These are phyloP conservation scores for Rhaphigaster nebulosa DNA, from an alignment of 2,888 invertebrate species.

Conservation along the genomic window DNA sequence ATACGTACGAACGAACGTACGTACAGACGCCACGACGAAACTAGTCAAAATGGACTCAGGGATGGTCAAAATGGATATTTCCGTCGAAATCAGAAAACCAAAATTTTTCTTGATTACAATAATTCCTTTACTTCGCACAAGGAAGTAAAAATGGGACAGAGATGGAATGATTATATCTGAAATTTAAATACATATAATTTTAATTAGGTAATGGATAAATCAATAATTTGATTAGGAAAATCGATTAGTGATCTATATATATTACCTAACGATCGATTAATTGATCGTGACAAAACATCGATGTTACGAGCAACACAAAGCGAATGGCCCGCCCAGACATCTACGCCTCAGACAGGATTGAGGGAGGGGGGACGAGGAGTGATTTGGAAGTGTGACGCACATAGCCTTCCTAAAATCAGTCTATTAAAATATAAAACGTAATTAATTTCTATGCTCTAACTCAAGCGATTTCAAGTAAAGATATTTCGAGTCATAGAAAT, in stretches of 20 bases:
- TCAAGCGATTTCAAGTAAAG: too few relatives aligned
- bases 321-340: not conserved
- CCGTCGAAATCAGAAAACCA: too few relatives aligned
- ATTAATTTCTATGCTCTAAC: not conserved
- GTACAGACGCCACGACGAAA: too few relatives aligned
- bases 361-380: not conserved
- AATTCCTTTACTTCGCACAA: too few relatives aligned
- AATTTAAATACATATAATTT: not conserved
- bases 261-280: not conserved
- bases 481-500: too few relatives aligned
- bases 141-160: too few relatives aligned
- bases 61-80: too few relatives aligned
- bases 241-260: not conserved
- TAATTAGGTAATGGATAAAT: not conserved
- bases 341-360: not conserved
- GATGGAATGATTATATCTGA: too few relatives aligned
- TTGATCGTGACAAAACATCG: not conserved
- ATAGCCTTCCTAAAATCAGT: not conserved
- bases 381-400: not conserved
- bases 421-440: not conserved
- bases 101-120: too few relatives aligned
- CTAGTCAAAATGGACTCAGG: too few relatives aligned
- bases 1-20: too few relatives aligned
- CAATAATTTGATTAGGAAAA: not conserved
- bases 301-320: not conserved